Evolutionary conservation across 1,140 invertebrate genomes (phyloP), one percentile per base, ranked within the genome.

Genomic region (Acromyrmex heyeri): DNA sequence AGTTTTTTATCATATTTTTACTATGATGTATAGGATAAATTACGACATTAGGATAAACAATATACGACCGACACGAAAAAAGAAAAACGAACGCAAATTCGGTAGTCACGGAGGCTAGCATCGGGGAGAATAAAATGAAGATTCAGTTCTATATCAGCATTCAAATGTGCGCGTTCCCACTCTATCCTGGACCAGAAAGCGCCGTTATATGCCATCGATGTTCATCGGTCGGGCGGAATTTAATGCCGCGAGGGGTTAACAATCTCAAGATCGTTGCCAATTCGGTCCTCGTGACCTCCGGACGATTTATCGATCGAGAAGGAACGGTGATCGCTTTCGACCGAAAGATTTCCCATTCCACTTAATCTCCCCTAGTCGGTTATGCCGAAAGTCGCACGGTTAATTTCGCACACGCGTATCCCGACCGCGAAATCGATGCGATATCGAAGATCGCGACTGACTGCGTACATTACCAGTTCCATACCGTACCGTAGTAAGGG

Each of bases 351-450:
- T 67, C 48, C 87, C 34, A 24, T 81, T 70, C 30, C 48, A 24
- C 30, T n/a, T 48, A 53, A 53, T 53, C 75, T n/a, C 50, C 48
- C 3, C 24, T 50, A 50, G 57, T 16, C 55, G 67, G 12, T 65
- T 81, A 12, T 50, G 24, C n/a, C 70, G 65, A 81, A 67, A 76
- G 72, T 83, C 62, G 79, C 86, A 62, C 86, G 86, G 87, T 88
- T 90, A 88, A 90, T 90, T 90, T 83, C 59, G 85, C 89, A 72
- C 64, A 79, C 55, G 78, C 59, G 65, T 90, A 53, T 16, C 34
- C 55, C 50, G 12, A 27, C 27, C 82, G n/a, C 24, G 77, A 64
- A 82, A 81, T 85, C 72, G 89, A 82, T 18, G 78, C 75, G 78
- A 69, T 86, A 78, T 78, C 57, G 85, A 55, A 69, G 72, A 73